These are phyloP conservation scores for Tetraneura akinire DNA, from an alignment of 1,140 invertebrate genomes.

Conservation along the genomic window DNA sequence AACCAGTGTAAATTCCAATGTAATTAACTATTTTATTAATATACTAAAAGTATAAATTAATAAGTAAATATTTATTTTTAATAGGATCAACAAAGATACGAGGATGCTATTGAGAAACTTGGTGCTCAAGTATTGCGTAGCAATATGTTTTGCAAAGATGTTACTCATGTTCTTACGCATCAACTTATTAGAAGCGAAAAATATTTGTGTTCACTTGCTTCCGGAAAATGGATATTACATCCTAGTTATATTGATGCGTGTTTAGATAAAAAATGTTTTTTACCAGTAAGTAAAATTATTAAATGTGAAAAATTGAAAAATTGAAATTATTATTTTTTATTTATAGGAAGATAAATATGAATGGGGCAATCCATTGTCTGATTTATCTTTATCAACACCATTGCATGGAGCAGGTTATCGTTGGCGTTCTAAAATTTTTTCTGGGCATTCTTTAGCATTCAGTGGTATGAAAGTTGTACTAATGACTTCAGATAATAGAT, in stretches of 20 bases:
- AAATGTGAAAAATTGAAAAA: background rate
- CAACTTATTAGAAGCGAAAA: conserved; percentile 81
- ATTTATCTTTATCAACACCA: conserved; percentile 61
- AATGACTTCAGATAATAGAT: conserved; percentile 33
- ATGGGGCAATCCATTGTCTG: conserved; percentile 68
- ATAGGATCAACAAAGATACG: conserved; percentile 39
- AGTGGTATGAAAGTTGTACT: conserved; percentile 70
- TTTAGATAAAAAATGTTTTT: conserved; percentile 65
- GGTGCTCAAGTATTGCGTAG: conserved; percentile 37
- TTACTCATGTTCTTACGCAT: conserved; percentile 78
- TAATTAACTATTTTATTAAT: conserved; percentile 1
- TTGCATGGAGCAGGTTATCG: conserved; percentile 66
- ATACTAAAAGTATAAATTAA: background rate
- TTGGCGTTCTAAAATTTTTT: conserved; percentile 64
- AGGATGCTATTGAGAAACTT: conserved; percentile 44
- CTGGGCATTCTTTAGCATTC: conserved; percentile 64
- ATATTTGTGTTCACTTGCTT: conserved; percentile 77
- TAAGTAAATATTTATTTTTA: background rate
- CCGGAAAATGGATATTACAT: conserved; percentile 85
- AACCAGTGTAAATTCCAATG: conserved; percentile 22
- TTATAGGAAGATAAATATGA: conserved; percentile 75
- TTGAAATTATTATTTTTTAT: conserved; percentile 50
- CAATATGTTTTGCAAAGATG: conserved; percentile 54
- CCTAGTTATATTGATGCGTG: conserved; percentile 74
- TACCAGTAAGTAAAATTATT: conserved; percentile 64